A percentile compares a stretch with the other conserved stretches of the same genome.
These are phyloP conservation scores for Nebria brevicollis DNA, from an alignment of 2,888 invertebrate genomes.

Conservation along the genomic window DNA sequence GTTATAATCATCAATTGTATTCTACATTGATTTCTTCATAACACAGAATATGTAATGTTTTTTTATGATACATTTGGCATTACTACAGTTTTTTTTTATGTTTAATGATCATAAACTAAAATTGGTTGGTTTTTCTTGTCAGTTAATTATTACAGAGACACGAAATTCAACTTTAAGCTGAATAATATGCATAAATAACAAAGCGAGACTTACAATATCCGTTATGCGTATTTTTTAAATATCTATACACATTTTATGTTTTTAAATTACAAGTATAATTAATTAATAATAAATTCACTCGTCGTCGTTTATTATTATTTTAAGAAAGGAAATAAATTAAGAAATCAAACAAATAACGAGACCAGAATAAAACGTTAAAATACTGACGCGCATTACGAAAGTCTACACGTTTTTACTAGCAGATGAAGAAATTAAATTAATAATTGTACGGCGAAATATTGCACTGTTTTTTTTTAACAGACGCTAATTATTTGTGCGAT, in stretches of 20 bases:
- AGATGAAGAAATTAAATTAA: not conserved
- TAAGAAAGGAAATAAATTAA: constrained; percentile 56
- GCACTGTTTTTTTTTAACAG: constrained; percentile 26
- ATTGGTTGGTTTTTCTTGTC: constrained; percentile 28
- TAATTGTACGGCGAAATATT: constrained; percentile 27
- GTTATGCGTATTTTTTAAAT: constrained; percentile 54
- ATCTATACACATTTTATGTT: constrained; percentile 55
- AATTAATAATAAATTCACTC: constrained; percentile 45
- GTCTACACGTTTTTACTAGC: not conserved
- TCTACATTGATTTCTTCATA: not conserved
- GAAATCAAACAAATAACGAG: constrained; percentile 53
- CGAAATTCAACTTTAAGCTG: constrained; percentile 34
- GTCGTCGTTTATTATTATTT: constrained; percentile 24
- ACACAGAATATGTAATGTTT: constrained; percentile 11
- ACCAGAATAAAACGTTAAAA: constrained; percentile 17
- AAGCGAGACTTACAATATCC: constrained; percentile 48
- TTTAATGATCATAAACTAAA: constrained; percentile 46
- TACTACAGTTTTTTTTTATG: constrained; percentile 55
- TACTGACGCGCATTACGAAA: not conserved
- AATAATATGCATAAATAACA: constrained; percentile 51
- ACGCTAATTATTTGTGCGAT: not conserved
- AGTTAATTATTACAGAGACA: constrained; percentile 40
- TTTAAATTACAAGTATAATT: constrained; percentile 59
- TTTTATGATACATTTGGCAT: constrained; percentile 64
- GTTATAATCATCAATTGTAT: constrained; percentile 24